Conservation (phyloP, 2,797 vertebrate genomes). For the Pteropus rufus region DNA sequence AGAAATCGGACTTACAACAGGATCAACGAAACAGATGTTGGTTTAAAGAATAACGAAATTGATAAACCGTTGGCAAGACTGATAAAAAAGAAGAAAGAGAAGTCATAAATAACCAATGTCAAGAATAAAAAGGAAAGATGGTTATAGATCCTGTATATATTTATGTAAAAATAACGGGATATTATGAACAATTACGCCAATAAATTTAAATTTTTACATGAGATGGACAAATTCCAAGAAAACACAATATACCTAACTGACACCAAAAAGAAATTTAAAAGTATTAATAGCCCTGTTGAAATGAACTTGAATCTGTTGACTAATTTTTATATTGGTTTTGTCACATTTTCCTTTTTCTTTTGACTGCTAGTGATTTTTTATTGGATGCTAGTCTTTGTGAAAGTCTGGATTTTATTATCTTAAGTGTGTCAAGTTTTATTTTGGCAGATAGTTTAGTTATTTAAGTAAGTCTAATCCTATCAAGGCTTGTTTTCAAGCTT, state of each 20-base stretch:
- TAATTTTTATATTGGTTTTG: not conserved
- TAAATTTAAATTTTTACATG: not conserved
- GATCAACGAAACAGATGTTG: not conserved
- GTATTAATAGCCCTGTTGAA: not conserved
- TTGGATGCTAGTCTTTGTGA: not conserved
- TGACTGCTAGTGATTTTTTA: not conserved
- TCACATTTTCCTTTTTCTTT: not conserved
- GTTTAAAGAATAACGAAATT: not conserved
- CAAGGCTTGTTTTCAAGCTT: not conserved
- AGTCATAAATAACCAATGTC: not conserved
- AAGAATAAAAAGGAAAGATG: not conserved
- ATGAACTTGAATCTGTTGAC: not conserved
- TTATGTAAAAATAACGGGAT: not conserved
- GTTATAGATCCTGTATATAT: not conserved
- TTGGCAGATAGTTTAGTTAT: not conserved
- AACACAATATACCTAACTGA: not conserved
- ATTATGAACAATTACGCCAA: not conserved
- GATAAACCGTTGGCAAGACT: not conserved
- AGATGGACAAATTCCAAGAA: not conserved
- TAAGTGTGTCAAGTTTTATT: not conserved
- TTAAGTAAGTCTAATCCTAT: not conserved
- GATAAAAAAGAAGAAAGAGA: not conserved
- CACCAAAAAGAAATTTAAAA: not conserved
- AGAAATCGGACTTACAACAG: not conserved
- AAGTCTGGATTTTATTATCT: not conserved